Percentiles rank a stretch among this genome's conserved stretches.
phyloP scores from a whole-genome alignment of 2,888 invertebrate genomes.

The Heterodera filipjevi region DNA sequence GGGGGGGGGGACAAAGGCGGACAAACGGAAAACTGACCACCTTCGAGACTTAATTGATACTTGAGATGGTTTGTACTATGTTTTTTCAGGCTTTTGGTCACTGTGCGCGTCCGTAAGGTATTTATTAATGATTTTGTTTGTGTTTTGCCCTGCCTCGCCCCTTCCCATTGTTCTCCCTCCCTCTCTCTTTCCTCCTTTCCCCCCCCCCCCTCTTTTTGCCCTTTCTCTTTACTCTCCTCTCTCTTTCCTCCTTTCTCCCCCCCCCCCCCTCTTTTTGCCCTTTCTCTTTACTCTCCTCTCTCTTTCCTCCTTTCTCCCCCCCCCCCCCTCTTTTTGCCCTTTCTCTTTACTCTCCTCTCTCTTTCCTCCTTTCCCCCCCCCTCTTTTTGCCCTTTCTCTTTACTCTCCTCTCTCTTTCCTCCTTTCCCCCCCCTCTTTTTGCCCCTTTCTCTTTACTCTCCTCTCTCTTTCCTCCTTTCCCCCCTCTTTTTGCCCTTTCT shows the following conservation, averaged over 20 bases:
- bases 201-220: neutral
- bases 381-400: neutral
- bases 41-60: neutral
- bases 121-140: too few species aligned
- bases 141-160: too few species aligned
- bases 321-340: neutral
- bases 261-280: neutral
- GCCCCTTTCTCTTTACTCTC: neutral
- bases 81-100: slow-evolving; percentile 20
- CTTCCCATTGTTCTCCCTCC: neutral
- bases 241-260: too few species aligned
- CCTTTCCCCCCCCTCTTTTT: too few species aligned
- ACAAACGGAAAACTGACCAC: neutral
- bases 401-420: neutral
- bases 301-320: too few species aligned
- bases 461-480: neutral
- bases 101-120: slow-evolving; percentile 13
- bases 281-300: neutral
- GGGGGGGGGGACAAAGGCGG: neutral
- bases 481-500: neutral
- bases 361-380: neutral
- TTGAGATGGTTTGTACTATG: too few species aligned
- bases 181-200: neutral
- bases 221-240: too few species aligned
- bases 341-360: neutral